phyloP scores from a whole-genome alignment of 2,113 vertebrate species.

The Thunnus thynnus region DNA sequence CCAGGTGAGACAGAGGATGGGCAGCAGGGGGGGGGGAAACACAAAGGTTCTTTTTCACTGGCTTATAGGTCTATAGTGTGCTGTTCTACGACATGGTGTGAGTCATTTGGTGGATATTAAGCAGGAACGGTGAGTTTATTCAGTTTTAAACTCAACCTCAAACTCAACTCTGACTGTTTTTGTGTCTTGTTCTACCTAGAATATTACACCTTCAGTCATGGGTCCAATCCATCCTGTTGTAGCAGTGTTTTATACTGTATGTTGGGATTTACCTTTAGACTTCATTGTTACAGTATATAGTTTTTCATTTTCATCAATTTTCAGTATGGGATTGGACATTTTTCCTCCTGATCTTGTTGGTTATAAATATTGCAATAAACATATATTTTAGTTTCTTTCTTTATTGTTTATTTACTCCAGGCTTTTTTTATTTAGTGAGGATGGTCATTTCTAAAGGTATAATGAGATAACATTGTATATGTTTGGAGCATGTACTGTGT shows the following conservation, averaged over 20 bases:
- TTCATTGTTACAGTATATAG: background rate
- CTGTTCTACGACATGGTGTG: background rate
- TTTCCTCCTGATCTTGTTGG: background rate
- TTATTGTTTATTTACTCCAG: background rate
- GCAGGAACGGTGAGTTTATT: background rate
- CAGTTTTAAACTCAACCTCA: background rate
- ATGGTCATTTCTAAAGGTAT: background rate
- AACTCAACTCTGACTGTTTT: background rate
- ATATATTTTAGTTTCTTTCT: too few species aligned
- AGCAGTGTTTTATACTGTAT: too few species aligned
- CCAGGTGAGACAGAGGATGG: constrained; percentile 10
- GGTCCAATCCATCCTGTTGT: background rate
- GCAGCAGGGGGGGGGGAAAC: background rate
- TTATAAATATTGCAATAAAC: too few species aligned
- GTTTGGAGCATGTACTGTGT: background rate
- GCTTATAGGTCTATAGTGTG: background rate
- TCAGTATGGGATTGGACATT: background rate
- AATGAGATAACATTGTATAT: background rate
- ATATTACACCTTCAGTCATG: background rate
- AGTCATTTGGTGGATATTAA: background rate
- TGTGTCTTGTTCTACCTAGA: too few species aligned
- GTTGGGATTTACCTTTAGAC: too few species aligned
- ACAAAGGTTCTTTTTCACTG: background rate
- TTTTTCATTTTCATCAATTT: background rate
- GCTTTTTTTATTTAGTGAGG: background rate